phyloP scores from a whole-genome alignment of 2,888 invertebrate genomes.

The Lasioglossum oenotherae region DNA sequence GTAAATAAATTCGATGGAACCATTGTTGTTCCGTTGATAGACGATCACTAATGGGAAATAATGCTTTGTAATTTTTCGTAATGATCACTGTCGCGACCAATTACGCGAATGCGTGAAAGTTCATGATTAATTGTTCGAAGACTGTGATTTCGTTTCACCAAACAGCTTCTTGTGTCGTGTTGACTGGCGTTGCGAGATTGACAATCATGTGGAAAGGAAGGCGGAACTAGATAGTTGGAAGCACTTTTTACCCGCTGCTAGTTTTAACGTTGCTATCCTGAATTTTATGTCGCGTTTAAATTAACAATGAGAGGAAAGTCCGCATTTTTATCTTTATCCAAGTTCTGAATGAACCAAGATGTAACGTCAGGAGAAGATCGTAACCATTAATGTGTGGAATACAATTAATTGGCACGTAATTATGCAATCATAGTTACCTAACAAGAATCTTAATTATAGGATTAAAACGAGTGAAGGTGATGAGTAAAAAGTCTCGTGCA shows the following conservation, averaged over 20 bases:
- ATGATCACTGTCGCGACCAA: conserved; percentile 14
- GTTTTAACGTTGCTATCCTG: neutral
- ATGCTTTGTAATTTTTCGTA: conserved; percentile 9
- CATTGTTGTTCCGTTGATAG: neutral
- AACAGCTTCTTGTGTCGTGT: conserved; percentile 14
- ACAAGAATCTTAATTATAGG: neutral
- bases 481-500: too few relatives aligned
- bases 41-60: conserved; percentile 4
- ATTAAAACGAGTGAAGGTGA: neutral
- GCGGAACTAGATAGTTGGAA: conserved; percentile 8
- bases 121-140: conserved; percentile 32
- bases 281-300: neutral
- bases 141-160: conserved; percentile 32
- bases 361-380: neutral
- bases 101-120: conserved; percentile 46
- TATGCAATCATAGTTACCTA: neutral
- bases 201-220: conserved; percentile 41
- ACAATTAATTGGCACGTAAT: neutral
- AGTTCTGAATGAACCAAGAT: neutral
- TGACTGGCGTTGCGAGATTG: conserved; percentile 21
- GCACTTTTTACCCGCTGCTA: conserved; percentile 12
- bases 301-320: neutral
- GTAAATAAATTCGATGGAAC: neutral
- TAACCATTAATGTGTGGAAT: neutral
- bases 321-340: neutral